Conservation (phyloP, 2,113 vertebrate species). For the Puma concolor region DNA sequence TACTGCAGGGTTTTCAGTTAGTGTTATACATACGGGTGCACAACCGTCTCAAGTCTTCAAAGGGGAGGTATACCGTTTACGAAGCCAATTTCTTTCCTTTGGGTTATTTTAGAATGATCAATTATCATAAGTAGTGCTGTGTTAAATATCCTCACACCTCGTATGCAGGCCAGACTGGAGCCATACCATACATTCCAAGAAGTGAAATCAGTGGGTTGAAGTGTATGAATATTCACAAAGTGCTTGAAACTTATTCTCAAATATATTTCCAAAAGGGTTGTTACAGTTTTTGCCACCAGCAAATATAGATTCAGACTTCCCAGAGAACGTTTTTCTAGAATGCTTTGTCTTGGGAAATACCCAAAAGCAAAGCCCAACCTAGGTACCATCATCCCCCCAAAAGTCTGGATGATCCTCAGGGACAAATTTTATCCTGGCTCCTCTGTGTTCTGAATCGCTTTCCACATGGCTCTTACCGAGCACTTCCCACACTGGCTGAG, state of each 20-base stretch:
- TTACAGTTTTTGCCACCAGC: background rate
- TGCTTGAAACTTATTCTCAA: background rate
- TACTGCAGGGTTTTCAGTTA: background rate
- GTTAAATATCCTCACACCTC: background rate
- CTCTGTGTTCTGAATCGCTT: rapidly evolving
- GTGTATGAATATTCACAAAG: background rate
- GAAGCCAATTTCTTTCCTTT: background rate
- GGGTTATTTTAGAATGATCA: background rate
- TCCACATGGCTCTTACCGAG: too few species aligned
- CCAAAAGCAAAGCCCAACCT: background rate
- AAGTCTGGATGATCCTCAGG: background rate
- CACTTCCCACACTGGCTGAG: too few species aligned
- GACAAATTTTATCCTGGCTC: background rate
- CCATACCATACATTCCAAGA: background rate
- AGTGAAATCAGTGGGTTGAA: background rate
- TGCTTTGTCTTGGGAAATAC: background rate
- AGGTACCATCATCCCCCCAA: rapidly evolving
- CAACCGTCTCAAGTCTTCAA: background rate
- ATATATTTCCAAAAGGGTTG: background rate
- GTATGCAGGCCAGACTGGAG: background rate
- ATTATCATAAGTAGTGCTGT: background rate
- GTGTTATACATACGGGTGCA: rapidly evolving
- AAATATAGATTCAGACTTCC: background rate
- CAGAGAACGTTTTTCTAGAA: background rate
- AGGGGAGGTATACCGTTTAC: background rate